A percentile compares a stretch with the other conserved stretches of the same genome.
Evolutionary conservation across 1,140 invertebrate species (phyloP).

Genomic region (Chlorops oryzae): DNA sequence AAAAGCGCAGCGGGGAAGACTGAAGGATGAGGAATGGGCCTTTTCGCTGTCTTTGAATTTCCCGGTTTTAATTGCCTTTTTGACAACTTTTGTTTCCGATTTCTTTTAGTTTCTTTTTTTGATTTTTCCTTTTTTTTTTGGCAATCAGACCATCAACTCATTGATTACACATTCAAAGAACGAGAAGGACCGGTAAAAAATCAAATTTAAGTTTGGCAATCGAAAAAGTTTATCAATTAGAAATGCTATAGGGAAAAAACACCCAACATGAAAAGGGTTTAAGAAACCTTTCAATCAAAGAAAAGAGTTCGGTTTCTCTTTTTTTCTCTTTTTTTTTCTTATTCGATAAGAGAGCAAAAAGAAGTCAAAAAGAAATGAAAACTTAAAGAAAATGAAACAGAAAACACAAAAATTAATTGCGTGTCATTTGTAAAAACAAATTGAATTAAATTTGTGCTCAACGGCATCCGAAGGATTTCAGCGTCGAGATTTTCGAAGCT

Average conservation of each 20-base stretch:
- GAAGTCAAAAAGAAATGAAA: background rate
- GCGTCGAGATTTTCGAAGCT: no score
- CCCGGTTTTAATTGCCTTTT: no score
- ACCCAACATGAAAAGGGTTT: no score
- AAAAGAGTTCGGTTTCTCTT: background rate
- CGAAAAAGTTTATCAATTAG: background rate
- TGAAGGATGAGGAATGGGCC: no score
- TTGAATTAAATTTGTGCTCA: background rate
- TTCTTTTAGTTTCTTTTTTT: background rate
- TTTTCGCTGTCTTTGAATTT: no score
- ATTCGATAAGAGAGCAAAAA: no score
- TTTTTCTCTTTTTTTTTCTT: background rate
- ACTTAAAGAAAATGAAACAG: background rate
- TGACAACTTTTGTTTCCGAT: slow-evolving; percentile 1
- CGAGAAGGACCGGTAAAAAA: no score
- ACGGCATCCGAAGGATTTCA: background rate
- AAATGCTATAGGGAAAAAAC: background rate
- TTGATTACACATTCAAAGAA: no score
- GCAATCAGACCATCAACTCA: no score
- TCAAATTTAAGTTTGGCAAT: background rate
- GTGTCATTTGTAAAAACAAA: background rate
- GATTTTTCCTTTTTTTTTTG: background rate
- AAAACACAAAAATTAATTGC: background rate
- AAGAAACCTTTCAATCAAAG: background rate
- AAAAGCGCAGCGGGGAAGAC: no score